These are phyloP conservation scores for Lepeophtheirus nordmannii DNA, from an alignment of 2,888 invertebrate species.

Conservation along the genomic window DNA sequence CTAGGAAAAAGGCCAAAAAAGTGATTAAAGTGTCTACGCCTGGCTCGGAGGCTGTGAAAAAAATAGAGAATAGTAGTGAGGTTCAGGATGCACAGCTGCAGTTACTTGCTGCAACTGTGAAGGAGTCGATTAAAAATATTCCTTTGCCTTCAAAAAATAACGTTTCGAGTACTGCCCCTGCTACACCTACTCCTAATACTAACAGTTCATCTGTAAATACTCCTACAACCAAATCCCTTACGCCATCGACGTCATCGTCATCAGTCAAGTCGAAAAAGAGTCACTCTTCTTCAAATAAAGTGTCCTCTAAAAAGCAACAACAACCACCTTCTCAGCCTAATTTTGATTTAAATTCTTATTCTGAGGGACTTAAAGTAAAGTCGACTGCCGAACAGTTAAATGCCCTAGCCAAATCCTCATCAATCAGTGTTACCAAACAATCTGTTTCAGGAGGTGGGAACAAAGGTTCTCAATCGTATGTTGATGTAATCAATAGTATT, in stretches of 20 bases:
- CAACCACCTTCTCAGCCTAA: too few relatives aligned
- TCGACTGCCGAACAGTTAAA: background rate
- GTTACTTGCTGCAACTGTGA: background rate
- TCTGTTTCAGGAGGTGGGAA: background rate
- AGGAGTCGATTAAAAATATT: background rate
- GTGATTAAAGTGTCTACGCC: constrained; percentile 10
- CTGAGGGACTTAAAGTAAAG: background rate
- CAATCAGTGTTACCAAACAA: background rate
- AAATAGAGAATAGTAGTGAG: background rate
- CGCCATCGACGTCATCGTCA: background rate
- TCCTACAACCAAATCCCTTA: too few relatives aligned
- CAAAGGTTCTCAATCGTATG: background rate
- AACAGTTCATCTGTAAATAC: too few relatives aligned
- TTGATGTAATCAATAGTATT: background rate
- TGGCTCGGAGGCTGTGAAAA: background rate
- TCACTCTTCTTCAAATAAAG: background rate
- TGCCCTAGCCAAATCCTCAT: background rate
- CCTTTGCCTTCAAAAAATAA: background rate
- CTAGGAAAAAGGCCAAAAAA: background rate
- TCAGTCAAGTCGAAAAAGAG: background rate
- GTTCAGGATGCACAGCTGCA: too few relatives aligned
- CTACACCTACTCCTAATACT: background rate
- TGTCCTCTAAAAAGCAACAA: background rate
- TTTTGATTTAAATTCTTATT: background rate
- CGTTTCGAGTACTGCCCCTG: background rate